Evolutionary conservation across 1,140 invertebrate genomes (phyloP).

Genomic region (Lordiphosa mommai): DNA sequence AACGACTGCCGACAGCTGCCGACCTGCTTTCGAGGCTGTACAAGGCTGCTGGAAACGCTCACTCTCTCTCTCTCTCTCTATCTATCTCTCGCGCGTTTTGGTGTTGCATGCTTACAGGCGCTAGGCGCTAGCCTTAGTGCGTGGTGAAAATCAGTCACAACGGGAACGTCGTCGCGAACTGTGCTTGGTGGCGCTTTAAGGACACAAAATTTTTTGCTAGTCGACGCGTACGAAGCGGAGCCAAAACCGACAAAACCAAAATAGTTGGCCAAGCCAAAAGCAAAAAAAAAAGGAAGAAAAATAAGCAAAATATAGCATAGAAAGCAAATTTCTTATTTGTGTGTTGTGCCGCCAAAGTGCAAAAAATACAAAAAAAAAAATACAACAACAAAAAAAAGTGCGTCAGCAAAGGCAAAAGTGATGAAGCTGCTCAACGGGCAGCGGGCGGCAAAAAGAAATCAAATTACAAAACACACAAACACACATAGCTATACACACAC

Average conservation of each 20-base stretch:
- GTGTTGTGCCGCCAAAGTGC: conserved; percentile 2
- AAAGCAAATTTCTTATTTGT: not conserved
- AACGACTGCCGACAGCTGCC: not conserved
- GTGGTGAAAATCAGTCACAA: conserved; percentile 79
- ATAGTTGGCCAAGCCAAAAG: conserved; percentile 39
- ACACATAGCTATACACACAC: conserved; percentile 19
- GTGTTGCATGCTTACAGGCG: conserved; percentile 20
- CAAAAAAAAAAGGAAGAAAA: conserved; percentile 23
- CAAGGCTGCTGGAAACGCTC: not conserved
- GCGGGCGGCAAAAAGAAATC: conserved; percentile 74
- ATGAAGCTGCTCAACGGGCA: conserved; percentile 29
- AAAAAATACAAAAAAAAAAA: not conserved
- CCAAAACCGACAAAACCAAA: conserved; percentile 17
- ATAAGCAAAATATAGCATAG: conserved; percentile 12
- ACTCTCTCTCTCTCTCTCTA: not conserved
- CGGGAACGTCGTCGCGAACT: conserved; percentile 80
- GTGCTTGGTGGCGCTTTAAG: conserved; percentile 64
- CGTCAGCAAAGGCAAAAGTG: conserved; percentile 44
- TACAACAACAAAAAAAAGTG: conserved; percentile 40
- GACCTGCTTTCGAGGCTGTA: conserved; percentile 14
- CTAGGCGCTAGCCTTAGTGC: conserved; percentile 20
- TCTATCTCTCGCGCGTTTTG: conserved; percentile 3
- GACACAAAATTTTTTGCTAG: conserved; percentile 47
- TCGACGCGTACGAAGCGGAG: conserved; percentile 43
- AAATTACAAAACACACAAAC: conserved; percentile 73